Conservation (phyloP, 2,113 vertebrate species). For the Nesospiza acunhae region DNA sequence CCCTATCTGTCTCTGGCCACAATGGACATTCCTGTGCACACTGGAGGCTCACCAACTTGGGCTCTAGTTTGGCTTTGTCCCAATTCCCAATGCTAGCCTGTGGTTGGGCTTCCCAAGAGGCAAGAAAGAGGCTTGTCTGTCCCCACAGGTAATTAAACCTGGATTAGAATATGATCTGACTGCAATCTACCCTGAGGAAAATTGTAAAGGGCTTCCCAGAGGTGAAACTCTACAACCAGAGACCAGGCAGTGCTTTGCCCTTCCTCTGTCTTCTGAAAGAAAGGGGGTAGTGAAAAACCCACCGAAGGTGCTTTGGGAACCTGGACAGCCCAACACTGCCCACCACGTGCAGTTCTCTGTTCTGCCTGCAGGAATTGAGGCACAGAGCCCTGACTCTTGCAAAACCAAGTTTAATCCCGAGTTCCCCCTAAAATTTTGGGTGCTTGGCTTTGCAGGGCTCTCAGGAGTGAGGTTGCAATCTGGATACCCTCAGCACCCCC, state of each 20-base stretch:
- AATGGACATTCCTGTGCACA: neutral
- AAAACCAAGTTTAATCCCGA: neutral
- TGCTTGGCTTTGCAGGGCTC: neutral
- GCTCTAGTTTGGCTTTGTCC: slow-evolving; percentile 7
- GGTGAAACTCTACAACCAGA: neutral
- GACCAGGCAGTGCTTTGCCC: neutral
- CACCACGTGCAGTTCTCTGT: neutral
- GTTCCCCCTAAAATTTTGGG: neutral
- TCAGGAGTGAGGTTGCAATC: neutral
- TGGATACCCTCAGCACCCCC: neutral
- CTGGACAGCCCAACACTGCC: neutral
- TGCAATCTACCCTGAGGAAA: neutral
- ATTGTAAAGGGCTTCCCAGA: neutral
- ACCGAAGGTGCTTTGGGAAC: neutral
- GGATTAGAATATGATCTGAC: slow-evolving; percentile 9
- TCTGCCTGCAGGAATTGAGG: neutral
- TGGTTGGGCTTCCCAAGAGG: slow-evolving; percentile 3
- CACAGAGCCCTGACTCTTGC: neutral
- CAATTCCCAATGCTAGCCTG: neutral
- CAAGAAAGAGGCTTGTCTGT: slow-evolving; percentile 12
- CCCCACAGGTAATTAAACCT: slow-evolving; percentile 48
- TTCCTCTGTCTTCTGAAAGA: neutral
- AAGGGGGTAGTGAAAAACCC: neutral
- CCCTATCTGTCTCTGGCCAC: neutral
- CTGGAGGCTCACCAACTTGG: neutral